Base-by-base conservation (phyloP, 2,888 invertebrate species). In the Boloria selene region DNA sequence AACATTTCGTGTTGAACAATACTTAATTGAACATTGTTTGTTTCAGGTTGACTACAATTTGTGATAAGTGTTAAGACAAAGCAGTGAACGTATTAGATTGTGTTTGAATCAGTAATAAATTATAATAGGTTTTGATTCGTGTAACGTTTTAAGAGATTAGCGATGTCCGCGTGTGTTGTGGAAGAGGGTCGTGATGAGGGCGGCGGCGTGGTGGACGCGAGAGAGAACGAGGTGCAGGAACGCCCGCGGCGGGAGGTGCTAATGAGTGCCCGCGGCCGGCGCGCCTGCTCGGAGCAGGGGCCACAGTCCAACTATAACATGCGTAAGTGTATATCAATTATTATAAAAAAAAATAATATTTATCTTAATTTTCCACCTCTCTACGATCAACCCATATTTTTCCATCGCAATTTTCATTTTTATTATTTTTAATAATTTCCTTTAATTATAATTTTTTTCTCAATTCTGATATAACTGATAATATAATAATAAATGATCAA, bases 251-350 rank as follows among this genome's bases (percentile, higher is more conserved):
- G 93, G 68, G 94, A 94, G 70, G 92, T 93, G 64, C 83, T 94
- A 61, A 78, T 94, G 71, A 93, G 93, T 56, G 93, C 91, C 0
- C 85, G 93, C 55, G 94, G 93, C 3, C 88, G 95, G 47, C 89
- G 95, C 49, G 94, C 95, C 13, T 94, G 95, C 81, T 95, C 95
- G 61, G 95, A 95, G 78, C 95, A 95, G 79, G 95, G 95, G 14
- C 95, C 95, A n/a, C 95, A 94, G 49, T 93, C 93, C 42, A 86
- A 89, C 26, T 86, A 85, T 59, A 59, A 59, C 70, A 80, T 90
- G 72, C 87, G 92, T 91, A 78, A 90, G 91, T 83, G 44, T 45
- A 45, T 22, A 45, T 45, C 16, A 16, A 17, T 14, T 45, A 38
- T 7, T 7, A 60, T 49, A 55, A 38, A 10, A 38, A 38, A n/a